These are phyloP conservation scores for Acanthisitta chloris DNA, from an alignment of 2,113 vertebrate species.

Conservation along the genomic window DNA sequence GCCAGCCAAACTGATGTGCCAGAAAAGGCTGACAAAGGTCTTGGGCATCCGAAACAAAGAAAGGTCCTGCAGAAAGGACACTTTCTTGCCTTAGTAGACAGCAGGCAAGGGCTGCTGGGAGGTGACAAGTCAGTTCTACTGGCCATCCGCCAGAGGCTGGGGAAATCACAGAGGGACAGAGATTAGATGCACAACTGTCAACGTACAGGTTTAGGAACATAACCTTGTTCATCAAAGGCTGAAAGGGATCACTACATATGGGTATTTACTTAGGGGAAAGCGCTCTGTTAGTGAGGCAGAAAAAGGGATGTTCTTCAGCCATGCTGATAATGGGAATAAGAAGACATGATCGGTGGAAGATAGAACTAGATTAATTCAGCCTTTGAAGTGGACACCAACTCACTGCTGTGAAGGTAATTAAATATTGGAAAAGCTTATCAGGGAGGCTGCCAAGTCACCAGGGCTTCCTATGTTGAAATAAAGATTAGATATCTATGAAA, in stretches of 20 bases:
- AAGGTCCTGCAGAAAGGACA: neutral
- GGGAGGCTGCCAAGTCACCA: neutral
- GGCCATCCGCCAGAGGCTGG: neutral
- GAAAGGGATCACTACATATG: neutral
- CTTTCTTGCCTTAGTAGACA: neutral
- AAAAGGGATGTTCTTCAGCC: neutral
- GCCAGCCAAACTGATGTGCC: neutral
- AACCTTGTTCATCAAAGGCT: neutral
- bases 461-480: constrained; percentile 11
- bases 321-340: neutral
- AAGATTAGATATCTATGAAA: constrained; percentile 26
- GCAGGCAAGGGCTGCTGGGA: neutral
- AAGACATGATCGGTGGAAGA: neutral
- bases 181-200: neutral
- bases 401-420: constrained; percentile 3
- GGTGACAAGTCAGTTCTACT: neutral
- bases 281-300: neutral
- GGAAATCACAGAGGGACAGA: neutral
- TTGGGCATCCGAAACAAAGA: neutral
- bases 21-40: neutral
- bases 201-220: neutral
- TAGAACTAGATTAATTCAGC: neutral
- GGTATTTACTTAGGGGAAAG: neutral
- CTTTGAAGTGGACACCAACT: constrained; percentile 36
- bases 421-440: constrained; percentile 42